Percentiles rank a stretch among this genome's conserved stretches.
Conservation (phyloP, 2,888 invertebrate genomes). For the Odontothrips loti region DNA sequence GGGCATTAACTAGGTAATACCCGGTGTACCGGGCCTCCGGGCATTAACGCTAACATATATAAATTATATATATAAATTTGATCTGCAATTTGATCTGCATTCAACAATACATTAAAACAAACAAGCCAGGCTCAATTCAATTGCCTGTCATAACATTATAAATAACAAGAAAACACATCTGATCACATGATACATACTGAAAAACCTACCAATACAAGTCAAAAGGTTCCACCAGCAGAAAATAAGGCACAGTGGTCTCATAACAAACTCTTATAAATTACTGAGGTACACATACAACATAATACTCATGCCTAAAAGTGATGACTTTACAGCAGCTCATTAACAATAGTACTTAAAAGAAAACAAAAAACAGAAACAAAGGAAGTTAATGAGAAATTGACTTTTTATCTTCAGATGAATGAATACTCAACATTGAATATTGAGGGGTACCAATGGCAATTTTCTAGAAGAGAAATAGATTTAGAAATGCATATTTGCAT, state of each 20-base stretch:
- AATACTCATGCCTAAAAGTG: background rate
- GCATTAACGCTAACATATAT: no score
- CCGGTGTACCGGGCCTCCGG: no score
- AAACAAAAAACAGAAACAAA: background rate
- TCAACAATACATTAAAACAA: background rate
- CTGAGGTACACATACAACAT: background rate
- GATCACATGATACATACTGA: background rate
- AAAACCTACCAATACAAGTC: no score
- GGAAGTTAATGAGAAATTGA: background rate
- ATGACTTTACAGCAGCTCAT: background rate
- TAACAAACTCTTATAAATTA: background rate
- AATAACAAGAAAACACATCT: background rate
- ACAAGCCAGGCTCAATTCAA: background rate
- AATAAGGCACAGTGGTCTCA: conserved; percentile 9
- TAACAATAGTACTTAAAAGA: background rate
- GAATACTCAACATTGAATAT: background rate
- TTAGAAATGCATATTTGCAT: background rate
- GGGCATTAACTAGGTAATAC: no score
- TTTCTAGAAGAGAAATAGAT: background rate
- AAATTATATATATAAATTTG: background rate
- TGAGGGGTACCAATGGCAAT: background rate
- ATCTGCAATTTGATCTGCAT: background rate
- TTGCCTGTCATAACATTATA: background rate
- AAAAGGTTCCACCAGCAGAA: background rate
- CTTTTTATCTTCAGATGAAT: background rate